Base-by-base conservation (phyloP, 1,140 invertebrate genomes). In the Yoshiicerus persimilis region DNA sequence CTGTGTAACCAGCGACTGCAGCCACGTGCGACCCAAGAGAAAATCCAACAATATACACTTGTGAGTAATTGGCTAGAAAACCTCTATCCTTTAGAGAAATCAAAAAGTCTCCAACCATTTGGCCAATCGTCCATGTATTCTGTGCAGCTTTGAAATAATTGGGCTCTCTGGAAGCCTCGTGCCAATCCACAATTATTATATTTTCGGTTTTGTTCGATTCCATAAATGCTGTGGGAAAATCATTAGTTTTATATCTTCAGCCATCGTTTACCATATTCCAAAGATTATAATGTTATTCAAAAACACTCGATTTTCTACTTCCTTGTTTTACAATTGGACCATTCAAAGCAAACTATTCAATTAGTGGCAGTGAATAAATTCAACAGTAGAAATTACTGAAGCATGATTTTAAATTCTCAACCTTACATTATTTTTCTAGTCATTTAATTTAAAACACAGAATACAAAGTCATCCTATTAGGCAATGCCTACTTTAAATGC, bases 1-100 rank as follows among this genome's bases (percentile, higher is more conserved):
- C n/a, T n/a, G n/a, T n/a, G n/a, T 47, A 88, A 6, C 91, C 91
- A n/a, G 88, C 86, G 25, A 91, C 89, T 34, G 91, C 91, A 25
- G 85, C 86, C 4, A 91, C 87, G 4, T 91, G 91, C 1, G 91
- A 88, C 27, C 91, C 91, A 32, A 92, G 36, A 32, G 88, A 89
- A 86, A 90, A 91, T 9, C 91, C 91, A 6, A 91, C 66, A 20
- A 90, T 8, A 32, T 91, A 89, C 16, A 92, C 89, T 91, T 91
- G 25, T 1, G 23, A 34, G 20, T 32, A 87, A 13, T 39, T 39
- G 25, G 77, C 9, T 64, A n/a, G n/a, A n/a, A 62, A 77, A 8
- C 32, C 23, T 30, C 30, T 20, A 20, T 34, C 13, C 2, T 87
- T 39, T 1, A 87, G 70, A n/a, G n/a, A 77, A 23, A 27, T 77